These are phyloP conservation scores for Micoletzkya japonica DNA, from an alignment of 2,888 invertebrate species.

Conservation along the genomic window DNA sequence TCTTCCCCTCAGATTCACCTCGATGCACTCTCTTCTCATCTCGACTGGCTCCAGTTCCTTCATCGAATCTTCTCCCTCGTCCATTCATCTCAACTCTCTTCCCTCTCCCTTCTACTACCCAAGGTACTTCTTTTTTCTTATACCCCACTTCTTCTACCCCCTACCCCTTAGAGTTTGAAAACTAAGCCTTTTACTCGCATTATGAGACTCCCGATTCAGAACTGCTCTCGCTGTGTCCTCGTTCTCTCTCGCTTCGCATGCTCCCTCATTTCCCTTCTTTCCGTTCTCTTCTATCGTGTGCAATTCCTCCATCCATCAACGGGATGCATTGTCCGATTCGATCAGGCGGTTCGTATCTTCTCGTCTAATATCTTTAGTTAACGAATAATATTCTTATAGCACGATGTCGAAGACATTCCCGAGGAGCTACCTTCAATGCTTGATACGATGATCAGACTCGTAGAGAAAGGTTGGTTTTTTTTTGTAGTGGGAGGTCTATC, in stretches of 20 bases:
- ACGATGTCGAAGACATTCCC: constrained; percentile 18
- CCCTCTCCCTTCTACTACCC: background rate
- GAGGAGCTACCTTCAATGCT: background rate
- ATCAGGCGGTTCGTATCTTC: background rate
- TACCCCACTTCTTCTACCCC: background rate
- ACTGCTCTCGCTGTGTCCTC: background rate
- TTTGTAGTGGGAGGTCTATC: background rate
- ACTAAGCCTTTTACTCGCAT: too few species aligned
- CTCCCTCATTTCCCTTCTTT: constrained; percentile 1
- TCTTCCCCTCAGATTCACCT: background rate
- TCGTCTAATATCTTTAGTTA: too few species aligned
- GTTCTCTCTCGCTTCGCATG: constrained; percentile 22
- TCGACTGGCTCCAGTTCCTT: constrained; percentile 10
- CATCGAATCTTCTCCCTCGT: background rate
- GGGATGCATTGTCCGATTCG: background rate
- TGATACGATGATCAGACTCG: background rate
- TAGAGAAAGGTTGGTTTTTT: background rate
- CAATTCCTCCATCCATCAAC: background rate
- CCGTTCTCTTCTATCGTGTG: constrained; percentile 15
- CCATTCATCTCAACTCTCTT: background rate
- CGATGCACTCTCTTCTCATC: background rate
- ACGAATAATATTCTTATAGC: background rate
- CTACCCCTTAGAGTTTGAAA: background rate
- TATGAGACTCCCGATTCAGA: too few species aligned
- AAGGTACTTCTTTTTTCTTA: background rate